Base-by-base conservation (phyloP, 2,888 invertebrate species). In the Scaptomyza flava region DNA sequence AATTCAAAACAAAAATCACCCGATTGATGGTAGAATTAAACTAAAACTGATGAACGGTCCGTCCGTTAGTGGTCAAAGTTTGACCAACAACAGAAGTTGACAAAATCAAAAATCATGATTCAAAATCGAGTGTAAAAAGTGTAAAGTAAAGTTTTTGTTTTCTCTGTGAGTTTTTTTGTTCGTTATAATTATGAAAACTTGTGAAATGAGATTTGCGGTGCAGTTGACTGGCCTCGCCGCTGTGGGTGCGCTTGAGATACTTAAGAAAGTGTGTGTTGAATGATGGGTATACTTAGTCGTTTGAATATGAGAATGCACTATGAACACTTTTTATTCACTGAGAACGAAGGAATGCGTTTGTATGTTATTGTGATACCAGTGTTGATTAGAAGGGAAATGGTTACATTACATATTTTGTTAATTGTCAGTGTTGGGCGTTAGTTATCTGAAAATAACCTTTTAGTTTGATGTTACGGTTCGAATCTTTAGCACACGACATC, bases 381-480 rank as follows among this genome's bases (percentile, higher is more conserved):
- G 17, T 17, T 17, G 17, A 27, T 59, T 27, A 47, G 31, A 8
- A 46, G 46, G 17, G 5, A 27, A 27, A 27, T 58, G 36, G 36
- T 48, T 66, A 42, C 23, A 50, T 20, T 34, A 50, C n/a, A 11
- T 47, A 31, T 38, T 14, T 14, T 53, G 50, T 50, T 56, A 36
- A 14, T 6, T 33, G 50, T 23, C 23, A 23, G 41, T 58, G 36
- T 46, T 38, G 36, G 38, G 53, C 65, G 58, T 31, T 58, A 12
- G 69, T 63, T 65, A 57, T 79, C 86, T 86, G 83, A 86, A 86
- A 86, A 74, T 70, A 83, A 77, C 83, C 83, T 72, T 79, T 85
- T 62, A 79, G 58, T 67, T 77, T 62, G 58, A 36, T 59, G 34
- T 50, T 69, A 68, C 56, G 57, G 20, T 50, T 70, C 63, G 60